These are phyloP conservation scores for Sylvilagus floridanus DNA, from an alignment of 2,797 vertebrate species.

Conservation along the genomic window DNA sequence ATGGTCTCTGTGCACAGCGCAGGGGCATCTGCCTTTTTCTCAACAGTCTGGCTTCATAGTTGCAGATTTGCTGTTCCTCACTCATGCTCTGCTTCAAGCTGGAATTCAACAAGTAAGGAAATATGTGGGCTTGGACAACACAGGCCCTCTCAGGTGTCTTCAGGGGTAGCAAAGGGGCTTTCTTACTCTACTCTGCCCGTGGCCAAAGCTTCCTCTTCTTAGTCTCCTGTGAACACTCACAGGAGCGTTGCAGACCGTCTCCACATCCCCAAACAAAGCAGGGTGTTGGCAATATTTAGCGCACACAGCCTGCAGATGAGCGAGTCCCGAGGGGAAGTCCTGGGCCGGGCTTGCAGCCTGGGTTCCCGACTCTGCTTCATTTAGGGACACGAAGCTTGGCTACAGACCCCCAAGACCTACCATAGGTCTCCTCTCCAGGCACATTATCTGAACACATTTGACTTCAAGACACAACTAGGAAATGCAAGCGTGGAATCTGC, in stretches of 20 bases:
- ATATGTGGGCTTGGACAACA: conserved; percentile 36
- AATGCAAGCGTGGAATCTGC: not conserved
- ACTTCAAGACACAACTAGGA: not conserved
- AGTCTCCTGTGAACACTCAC: not conserved
- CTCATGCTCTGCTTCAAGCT: conserved; percentile 34
- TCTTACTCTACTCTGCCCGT: not conserved
- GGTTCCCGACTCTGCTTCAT: conserved; percentile 16
- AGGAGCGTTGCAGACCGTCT: not conserved
- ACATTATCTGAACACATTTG: conserved; percentile 1
- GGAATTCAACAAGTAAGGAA: conserved; percentile 54
- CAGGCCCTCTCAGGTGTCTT: conserved; percentile 9
- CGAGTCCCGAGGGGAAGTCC: not conserved
- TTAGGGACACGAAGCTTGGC: not conserved
- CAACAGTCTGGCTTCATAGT: conserved; percentile 39
- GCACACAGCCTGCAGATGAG: not conserved
- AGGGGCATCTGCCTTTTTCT: not conserved
- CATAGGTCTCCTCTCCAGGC: not conserved
- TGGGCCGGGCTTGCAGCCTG: not conserved
- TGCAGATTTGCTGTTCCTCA: conserved; percentile 25
- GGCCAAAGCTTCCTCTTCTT: conserved; percentile 61
- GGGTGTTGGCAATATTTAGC: conserved; percentile 43
- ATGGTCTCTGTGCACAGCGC: conserved; percentile 48
- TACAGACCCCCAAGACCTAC: not conserved
- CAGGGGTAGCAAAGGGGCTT: not conserved
- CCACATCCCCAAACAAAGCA: conserved; percentile 72